A percentile compares a stretch with the other conserved stretches of the same genome.
Conservation (phyloP, 2,113 vertebrate species). For the Chaetorhynchus papuensis region DNA sequence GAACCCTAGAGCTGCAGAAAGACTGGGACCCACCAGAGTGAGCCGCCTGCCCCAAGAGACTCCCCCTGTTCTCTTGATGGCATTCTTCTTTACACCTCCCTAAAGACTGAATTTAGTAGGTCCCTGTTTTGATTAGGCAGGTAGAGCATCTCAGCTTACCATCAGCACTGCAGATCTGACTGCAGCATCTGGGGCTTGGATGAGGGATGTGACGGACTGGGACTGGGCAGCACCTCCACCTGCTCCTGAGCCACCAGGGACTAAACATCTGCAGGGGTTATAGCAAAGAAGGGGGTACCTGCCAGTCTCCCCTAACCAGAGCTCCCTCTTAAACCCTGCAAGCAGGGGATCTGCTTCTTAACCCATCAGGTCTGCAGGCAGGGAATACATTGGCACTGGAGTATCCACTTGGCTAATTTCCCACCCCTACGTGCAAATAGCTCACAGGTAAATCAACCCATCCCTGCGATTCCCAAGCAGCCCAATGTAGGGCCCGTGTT, state of each 20-base stretch:
- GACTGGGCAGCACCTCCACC: neutral
- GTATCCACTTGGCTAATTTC: neutral
- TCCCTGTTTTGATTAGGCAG: neutral
- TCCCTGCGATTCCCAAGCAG: neutral
- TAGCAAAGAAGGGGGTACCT: neutral
- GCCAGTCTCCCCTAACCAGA: neutral
- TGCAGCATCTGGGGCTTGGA: neutral
- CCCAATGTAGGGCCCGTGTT: fast-evolving
- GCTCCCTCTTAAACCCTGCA: neutral
- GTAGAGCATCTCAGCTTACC: neutral
- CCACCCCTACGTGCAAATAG: fast-evolving
- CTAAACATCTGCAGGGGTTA: neutral
- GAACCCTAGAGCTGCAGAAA: neutral
- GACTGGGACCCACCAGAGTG: neutral
- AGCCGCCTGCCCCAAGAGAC: neutral
- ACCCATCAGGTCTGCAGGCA: neutral
- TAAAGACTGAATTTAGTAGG: neutral
- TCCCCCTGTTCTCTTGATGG: neutral
- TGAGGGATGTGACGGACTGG: neutral
- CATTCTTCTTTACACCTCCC: neutral
- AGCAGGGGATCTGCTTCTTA: neutral
- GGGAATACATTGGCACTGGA: neutral
- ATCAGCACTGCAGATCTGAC: neutral
- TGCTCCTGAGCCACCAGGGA: neutral
- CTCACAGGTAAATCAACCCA: neutral